Evolutionary conservation across 2,113 vertebrate genomes (phyloP), one percentile per base, ranked within the genome.

Genomic region (Lethenteron camtschaticum): DNA sequence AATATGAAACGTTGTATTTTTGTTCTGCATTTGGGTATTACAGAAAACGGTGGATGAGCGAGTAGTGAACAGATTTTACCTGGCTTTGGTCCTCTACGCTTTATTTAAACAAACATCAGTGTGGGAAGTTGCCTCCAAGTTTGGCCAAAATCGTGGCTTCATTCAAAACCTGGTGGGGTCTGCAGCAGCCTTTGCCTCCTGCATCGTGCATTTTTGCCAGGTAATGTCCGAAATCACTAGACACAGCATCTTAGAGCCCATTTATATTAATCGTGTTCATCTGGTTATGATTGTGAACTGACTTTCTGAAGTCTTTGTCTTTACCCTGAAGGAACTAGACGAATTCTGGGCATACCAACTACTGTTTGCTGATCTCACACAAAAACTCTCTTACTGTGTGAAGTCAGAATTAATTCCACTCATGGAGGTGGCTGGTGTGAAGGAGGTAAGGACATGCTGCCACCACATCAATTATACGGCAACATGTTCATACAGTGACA

Each of bases 401-500:
- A 86, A 81, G 77, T 70, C 81, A 2, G 94, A 99, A 16, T 85
- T 99, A 13, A 79, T 96, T 73, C 89, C 94, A 2, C 84, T 99
- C 72, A 96, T 99, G 92, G 94, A 99, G 75, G 87, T 99, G 69
- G 78, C 82, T 0, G 94, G 94, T 11, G 86, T 99, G 73, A 79
- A 84, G 78, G 86, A 99, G 90, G 94, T 94, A 41, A 20, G 14
- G 55, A 56, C 69, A 69, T 56, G 10, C 55, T n/a, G 55, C 14
- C 13, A 14, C 9, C 9, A n/a, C 14, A 55, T 10, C 55, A n/a
- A n/a, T 20, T 69, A 14, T 69, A 55, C 55, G 3, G 12, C 9
- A 14, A n/a, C 10, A 69, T 14, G 14, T 66, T 66, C 10, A 16
- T n/a, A n/a, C 10, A 16, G 63, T 66, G 10, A 20, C n/a, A 20